These are phyloP conservation scores for Cremastinae sp. DNA, from an alignment of 2,888 invertebrate species.

Conservation along the genomic window DNA sequence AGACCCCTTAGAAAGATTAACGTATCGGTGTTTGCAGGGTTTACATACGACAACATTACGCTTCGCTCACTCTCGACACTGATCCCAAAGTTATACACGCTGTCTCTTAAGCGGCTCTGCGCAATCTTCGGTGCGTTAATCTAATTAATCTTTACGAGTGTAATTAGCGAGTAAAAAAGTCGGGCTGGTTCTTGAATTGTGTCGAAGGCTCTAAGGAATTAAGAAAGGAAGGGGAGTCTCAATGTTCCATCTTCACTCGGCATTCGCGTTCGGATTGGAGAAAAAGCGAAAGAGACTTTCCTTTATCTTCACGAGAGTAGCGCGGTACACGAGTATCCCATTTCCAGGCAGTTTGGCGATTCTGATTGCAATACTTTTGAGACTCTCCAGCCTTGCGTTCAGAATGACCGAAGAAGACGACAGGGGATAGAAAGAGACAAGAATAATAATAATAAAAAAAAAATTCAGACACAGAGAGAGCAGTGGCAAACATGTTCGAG, in stretches of 20 bases:
- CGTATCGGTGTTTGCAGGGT: conserved; percentile 44
- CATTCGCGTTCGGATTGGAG: conserved; percentile 44
- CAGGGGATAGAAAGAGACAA: conserved; percentile 4
- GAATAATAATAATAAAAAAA: conserved; percentile 8
- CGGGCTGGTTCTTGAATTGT: too few relatives aligned
- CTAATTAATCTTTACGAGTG: conserved; percentile 77
- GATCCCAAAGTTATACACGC: conserved; percentile 29
- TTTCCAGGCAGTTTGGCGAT: conserved; percentile 74
- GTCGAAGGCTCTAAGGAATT: too few relatives aligned
- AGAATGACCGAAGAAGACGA: conserved; percentile 13
- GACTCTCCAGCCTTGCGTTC: conserved; percentile 28
- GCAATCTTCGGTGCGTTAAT: conserved; percentile 67
- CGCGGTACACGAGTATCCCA: conserved; percentile 77
- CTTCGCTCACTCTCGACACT: conserved; percentile 19
- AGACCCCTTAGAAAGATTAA: conserved; percentile 28
- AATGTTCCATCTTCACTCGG: conserved; percentile 32
- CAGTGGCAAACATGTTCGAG: conserved; percentile 29
- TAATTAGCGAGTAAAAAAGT: conserved; percentile 72
- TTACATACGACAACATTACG: conserved; percentile 45
- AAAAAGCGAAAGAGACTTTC: conserved; percentile 63
- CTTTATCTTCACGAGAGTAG: conserved; percentile 76
- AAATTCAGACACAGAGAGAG: conserved; percentile 8
- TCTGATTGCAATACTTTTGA: conserved; percentile 59
- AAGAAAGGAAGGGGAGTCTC: too few relatives aligned
- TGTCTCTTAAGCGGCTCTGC: conserved; percentile 24